phyloP scores from a whole-genome alignment of 2,888 invertebrate genomes.

The Epirrhoe alternata region DNA sequence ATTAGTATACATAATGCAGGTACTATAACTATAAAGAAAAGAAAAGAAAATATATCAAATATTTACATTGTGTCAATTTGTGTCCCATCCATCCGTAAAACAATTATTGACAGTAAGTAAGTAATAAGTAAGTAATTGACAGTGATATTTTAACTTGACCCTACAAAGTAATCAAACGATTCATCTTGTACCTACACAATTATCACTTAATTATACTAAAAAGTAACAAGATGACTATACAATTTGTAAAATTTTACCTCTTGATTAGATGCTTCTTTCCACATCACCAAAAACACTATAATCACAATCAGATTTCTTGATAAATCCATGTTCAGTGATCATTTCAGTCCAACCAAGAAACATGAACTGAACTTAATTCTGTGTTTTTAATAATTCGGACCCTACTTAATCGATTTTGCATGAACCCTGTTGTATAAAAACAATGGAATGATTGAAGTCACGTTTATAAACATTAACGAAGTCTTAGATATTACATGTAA shows the following conservation, averaged over 20 bases:
- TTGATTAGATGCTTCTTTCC: conserved; percentile 18
- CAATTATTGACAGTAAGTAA: no score
- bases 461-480: conserved; percentile 22
- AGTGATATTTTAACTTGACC: no score
- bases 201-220: no score
- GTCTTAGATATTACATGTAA: conserved; percentile 2
- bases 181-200: no score
- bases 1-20: no score
- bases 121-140: no score
- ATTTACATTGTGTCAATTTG: no score
- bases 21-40: no score
- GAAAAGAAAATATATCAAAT: no score
- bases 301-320: conserved; percentile 9
- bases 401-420: conserved; percentile 24
- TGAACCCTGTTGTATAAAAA: conserved; percentile 19
- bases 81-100: no score
- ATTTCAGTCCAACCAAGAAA: background rate
- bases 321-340: conserved; percentile 10
- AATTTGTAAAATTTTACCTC: conserved; percentile 19
- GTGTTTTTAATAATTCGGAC: conserved; percentile 2
- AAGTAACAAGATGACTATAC: background rate
- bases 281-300: conserved; percentile 22
- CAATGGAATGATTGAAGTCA: conserved; percentile 9
- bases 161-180: no score
- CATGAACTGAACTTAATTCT: background rate